Evolutionary conservation across 2,888 invertebrate genomes (phyloP).

Genomic region (Nycteola revayana): DNA sequence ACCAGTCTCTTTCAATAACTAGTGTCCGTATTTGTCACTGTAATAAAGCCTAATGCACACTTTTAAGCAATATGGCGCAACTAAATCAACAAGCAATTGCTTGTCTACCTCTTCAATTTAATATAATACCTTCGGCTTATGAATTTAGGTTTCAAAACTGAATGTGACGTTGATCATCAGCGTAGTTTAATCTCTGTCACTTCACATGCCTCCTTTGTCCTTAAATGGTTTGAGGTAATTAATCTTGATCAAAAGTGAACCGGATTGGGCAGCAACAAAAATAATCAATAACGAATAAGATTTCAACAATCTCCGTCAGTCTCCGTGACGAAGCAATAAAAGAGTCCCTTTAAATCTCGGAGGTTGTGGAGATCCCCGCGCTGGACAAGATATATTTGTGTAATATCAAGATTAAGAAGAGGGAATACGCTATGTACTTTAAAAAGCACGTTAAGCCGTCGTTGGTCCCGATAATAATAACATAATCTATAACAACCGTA

Average conservation of each 20-base stretch:
- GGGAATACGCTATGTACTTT: no score
- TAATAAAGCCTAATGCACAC: constrained; percentile 28
- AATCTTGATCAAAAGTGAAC: constrained; percentile 8
- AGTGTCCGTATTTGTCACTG: constrained; percentile 54
- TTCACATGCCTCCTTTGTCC: constrained; percentile 6
- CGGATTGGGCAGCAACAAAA: not conserved
- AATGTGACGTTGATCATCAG: constrained; percentile 25
- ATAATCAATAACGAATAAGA: not conserved
- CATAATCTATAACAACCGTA: no score
- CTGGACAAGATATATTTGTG: no score
- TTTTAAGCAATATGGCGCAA: constrained; percentile 44
- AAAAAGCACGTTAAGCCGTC: no score
- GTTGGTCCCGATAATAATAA: no score
- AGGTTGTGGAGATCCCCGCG: no score
- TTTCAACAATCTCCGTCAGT: no score
- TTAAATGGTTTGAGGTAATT: constrained; percentile 13
- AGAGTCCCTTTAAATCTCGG: no score
- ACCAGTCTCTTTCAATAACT: constrained; percentile 49
- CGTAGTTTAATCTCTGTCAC: constrained; percentile 11
- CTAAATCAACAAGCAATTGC: constrained; percentile 22
- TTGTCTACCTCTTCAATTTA: constrained; percentile 10
- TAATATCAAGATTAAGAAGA: no score
- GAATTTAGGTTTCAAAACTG: constrained; percentile 24
- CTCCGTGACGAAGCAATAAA: no score
- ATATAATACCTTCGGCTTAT: constrained; percentile 24